A percentile compares a stretch with the other conserved stretches of the same genome.
These are phyloP conservation scores for Calypte anna DNA, from an alignment of 2,113 vertebrate genomes.

Conservation along the genomic window DNA sequence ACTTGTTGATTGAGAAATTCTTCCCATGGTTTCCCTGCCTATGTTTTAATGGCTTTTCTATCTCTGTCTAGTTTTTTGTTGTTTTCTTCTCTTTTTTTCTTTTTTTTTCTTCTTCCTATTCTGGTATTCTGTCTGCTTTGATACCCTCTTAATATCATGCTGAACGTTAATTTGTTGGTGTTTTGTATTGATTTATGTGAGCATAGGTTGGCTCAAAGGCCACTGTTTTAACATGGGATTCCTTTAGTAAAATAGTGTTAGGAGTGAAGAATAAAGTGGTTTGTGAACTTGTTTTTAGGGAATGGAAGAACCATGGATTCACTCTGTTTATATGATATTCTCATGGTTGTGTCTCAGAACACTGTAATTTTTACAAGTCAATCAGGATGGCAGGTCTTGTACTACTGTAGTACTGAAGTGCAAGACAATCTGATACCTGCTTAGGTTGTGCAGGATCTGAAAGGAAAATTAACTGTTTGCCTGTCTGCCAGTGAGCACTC, in stretches of 20 bases:
- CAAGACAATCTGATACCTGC: not conserved
- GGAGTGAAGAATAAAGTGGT: not conserved
- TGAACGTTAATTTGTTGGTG: not conserved
- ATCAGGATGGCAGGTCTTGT: not conserved
- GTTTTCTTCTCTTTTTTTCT: not conserved
- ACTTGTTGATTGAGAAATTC: not conserved
- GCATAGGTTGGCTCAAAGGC: not conserved
- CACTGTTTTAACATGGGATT: not conserved
- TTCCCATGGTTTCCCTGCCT: not conserved
- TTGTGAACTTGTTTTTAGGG: not conserved
- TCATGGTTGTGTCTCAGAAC: not conserved
- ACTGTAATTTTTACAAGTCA: not conserved
- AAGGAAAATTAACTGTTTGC: not conserved
- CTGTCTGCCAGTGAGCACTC: not conserved
- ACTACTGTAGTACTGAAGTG: not conserved
- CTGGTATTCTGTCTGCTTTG: not conserved
- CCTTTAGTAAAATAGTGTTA: not conserved
- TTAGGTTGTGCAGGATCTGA: not conserved
- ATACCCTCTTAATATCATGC: not conserved
- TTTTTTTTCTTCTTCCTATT: not conserved
- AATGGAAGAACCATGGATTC: not conserved
- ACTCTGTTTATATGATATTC: not conserved
- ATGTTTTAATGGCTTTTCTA: not conserved
- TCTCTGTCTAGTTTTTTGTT: not conserved
- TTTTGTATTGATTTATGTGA: not conserved